phyloP scores from a whole-genome alignment of 2,797 vertebrate species.

The Sandelia bainsii region DNA sequence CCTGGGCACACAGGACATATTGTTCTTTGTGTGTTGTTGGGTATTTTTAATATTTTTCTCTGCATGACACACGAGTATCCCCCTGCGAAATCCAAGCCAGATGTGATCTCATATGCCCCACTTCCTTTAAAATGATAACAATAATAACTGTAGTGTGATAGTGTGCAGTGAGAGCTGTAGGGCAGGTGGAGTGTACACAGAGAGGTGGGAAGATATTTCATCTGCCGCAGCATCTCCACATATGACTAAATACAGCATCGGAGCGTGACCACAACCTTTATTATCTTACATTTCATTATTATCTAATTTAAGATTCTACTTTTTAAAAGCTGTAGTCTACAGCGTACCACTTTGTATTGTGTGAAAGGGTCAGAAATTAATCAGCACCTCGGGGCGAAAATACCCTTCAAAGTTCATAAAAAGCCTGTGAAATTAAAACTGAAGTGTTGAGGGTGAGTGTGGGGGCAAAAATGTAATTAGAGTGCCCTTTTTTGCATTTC shows the following conservation, averaged over 20 bases:
- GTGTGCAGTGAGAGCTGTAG: conserved; percentile 2
- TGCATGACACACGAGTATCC: conserved; percentile 16
- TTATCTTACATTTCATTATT: conserved; percentile 9
- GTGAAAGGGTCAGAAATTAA: conserved; percentile 25
- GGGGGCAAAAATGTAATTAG: conserved; percentile 25
- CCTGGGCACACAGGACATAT: conserved; percentile 53
- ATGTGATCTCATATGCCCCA: conserved; percentile 38
- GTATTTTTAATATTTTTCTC: conserved; percentile 57
- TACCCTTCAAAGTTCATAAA: conserved; percentile 37
- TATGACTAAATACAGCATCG: conserved; percentile 16
- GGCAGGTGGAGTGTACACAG: conserved; percentile 16
- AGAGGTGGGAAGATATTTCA: neutral
- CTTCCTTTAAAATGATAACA: conserved; percentile 53
- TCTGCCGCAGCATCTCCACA: conserved; percentile 8
- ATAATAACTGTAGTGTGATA: conserved; percentile 22
- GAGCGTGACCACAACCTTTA: conserved; percentile 21
- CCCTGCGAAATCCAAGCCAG: conserved; percentile 48
- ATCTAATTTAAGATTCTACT: conserved; percentile 6
- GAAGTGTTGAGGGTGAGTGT: neutral
- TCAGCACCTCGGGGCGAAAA: conserved; percentile 18
- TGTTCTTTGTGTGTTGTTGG: neutral
- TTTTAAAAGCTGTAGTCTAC: conserved; percentile 4
- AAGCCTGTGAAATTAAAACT: conserved; percentile 29
- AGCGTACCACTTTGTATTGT: neutral
- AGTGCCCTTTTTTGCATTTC: neutral